These are phyloP conservation scores for Ictidomys tridecemlineatus DNA, from an alignment of 2,113 vertebrate genomes.

Conservation along the genomic window DNA sequence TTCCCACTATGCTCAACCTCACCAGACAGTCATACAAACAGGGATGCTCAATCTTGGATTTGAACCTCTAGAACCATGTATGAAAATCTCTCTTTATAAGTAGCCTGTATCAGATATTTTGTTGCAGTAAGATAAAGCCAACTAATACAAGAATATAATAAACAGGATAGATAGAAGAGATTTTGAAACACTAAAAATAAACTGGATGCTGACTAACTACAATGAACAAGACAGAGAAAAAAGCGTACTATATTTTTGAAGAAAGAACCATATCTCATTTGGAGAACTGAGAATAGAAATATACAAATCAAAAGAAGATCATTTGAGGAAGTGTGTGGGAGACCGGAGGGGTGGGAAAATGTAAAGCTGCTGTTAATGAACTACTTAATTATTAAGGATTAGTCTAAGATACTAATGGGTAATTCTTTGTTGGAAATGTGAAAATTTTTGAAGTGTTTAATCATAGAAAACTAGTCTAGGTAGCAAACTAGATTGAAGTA, in stretches of 20 bases:
- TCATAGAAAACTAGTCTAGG: neutral
- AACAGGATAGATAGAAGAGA: neutral
- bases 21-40: neutral
- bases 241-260: neutral
- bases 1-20: neutral
- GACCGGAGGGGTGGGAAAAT: neutral
- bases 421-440: neutral
- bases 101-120: neutral
- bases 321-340: neutral
- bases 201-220: neutral
- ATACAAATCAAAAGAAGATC: neutral
- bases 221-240: neutral
- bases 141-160: neutral
- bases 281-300: neutral
- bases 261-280: neutral
- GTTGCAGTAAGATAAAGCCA: neutral
- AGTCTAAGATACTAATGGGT: neutral
- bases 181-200: neutral
- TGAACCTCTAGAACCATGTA: neutral
- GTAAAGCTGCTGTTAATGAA: neutral
- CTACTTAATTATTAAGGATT: neutral
- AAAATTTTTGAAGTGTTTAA: neutral
- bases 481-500: conserved; percentile 1
- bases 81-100: neutral
- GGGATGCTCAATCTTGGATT: neutral